Percentiles rank a stretch among this genome's conserved stretches.
phyloP scores from a whole-genome alignment of 1,140 invertebrate genomes.

The Drosophila santomea region DNA sequence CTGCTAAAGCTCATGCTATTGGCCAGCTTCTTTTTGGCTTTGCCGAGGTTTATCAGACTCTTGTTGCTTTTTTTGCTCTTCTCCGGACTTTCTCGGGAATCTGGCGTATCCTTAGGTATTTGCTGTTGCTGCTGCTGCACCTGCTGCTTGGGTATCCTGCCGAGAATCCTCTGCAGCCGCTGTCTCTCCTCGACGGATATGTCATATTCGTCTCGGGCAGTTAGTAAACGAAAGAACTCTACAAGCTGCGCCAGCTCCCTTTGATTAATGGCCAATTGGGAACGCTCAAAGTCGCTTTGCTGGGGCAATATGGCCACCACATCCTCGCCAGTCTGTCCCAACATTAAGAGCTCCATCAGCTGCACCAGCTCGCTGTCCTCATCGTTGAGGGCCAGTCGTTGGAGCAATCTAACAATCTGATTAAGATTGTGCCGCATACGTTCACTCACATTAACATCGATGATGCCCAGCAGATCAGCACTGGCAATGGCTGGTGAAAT shows the following conservation, averaged over 20 bases:
- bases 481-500: conserved; percentile 98
- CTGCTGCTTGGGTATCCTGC: conserved; percentile 59
- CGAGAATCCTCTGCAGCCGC: conserved; percentile 70
- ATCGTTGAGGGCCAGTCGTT: conserved; percentile 94
- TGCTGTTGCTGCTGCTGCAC: background rate
- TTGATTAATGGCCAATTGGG: conserved; percentile 89
- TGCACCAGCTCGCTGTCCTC: conserved; percentile 92
- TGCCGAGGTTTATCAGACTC: conserved; percentile 72
- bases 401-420: conserved; percentile 95
- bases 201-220: conserved; percentile 61
- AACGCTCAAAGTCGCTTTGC: conserved; percentile 87
- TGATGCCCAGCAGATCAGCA: conserved; percentile 98
- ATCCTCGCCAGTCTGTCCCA: conserved; percentile 86
- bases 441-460: conserved; percentile 96
- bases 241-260: conserved; percentile 88
- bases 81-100: conserved; percentile 25
- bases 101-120: background rate
- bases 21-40: conserved; percentile 79
- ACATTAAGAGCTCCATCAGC: conserved; percentile 89
- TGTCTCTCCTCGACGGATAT: conserved; percentile 71
- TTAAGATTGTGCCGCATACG: conserved; percentile 97
- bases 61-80: conserved; percentile 66
- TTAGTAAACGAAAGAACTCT: conserved; percentile 84
- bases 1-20: conserved; percentile 78
- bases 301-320: conserved; percentile 86